Conservation (phyloP, 2,888 invertebrate species). For the Drosophila melanosoma region DNA sequence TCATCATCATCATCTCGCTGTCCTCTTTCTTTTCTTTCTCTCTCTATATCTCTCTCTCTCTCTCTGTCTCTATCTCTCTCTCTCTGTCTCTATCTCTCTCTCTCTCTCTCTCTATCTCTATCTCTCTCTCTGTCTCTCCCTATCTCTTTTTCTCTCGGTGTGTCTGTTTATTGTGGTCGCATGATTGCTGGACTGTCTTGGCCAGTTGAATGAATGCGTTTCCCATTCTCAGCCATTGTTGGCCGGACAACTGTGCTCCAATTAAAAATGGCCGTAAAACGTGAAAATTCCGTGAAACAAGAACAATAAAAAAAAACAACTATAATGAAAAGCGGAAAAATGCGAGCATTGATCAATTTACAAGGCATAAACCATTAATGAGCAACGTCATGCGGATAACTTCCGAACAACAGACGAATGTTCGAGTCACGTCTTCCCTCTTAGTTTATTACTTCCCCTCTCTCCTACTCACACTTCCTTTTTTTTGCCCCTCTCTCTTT, state of each 20-base stretch:
- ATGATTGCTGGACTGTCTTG: constrained; percentile 2
- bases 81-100: too few species aligned
- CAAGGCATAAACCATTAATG: constrained; percentile 63
- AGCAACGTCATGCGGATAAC: constrained; percentile 63
- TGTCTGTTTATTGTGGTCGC: neutral
- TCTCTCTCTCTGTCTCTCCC: neutral
- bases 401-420: constrained; percentile 31
- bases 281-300: constrained; percentile 48
- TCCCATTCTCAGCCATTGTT: constrained; percentile 32
- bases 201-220: constrained; percentile 4
- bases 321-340: neutral
- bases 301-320: constrained; percentile 8
- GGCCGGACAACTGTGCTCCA: constrained; percentile 42
- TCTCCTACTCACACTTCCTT: neutral
- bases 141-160: neutral
- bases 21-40: neutral
- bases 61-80: neutral
- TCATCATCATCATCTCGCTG: constrained; percentile 35
- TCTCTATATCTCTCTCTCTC: neutral
- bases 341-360: constrained; percentile 68
- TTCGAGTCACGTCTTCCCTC: constrained; percentile 56
- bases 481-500: neutral
- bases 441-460: constrained; percentile 1
- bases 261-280: constrained; percentile 73
- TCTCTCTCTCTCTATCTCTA: neutral